Percentiles rank a stretch among this genome's conserved stretches.
These are phyloP conservation scores for Papilio protenor DNA, from an alignment of 2,888 invertebrate species.

Conservation along the genomic window DNA sequence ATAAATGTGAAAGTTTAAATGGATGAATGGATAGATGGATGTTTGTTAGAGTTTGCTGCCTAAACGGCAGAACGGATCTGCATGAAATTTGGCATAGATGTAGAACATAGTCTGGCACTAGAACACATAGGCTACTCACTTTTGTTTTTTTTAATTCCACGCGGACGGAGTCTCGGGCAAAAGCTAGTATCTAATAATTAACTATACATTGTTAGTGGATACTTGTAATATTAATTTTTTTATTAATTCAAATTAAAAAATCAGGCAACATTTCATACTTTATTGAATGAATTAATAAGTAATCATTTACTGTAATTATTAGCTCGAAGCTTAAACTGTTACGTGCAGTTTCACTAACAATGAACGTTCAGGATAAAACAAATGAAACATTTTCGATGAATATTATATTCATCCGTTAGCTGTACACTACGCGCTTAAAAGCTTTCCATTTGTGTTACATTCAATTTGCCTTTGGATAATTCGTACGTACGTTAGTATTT, in stretches of 20 bases:
- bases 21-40: too few relatives aligned
- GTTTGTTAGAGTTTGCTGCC: too few relatives aligned
- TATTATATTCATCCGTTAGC: slow-evolving; percentile 3
- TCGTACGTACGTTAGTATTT: slow-evolving; percentile 11
- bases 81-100: too few relatives aligned
- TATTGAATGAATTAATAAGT: not conserved
- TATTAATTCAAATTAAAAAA: not conserved
- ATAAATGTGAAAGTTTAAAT: too few relatives aligned
- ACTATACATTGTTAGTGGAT: too few relatives aligned
- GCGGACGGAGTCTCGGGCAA: too few relatives aligned
- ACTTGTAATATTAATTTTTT: too few relatives aligned
- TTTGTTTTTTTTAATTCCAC: too few relatives aligned
- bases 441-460: slow-evolving; percentile 32
- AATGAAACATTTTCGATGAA: slow-evolving; percentile 20
- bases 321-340: slow-evolving; percentile 6
- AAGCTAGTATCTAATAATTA: too few relatives aligned
- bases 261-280: not conserved
- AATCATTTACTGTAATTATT: not conserved
- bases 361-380: slow-evolving; percentile 22
- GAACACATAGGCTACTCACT: too few relatives aligned
- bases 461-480: slow-evolving; percentile 22
- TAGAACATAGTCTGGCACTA: too few relatives aligned
- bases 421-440: slow-evolving; percentile 21
- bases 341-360: not conserved
- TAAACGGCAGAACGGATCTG: too few relatives aligned